Evolutionary conservation across 1,140 invertebrate species (phyloP).

Genomic region (Geopemphigus sp.): DNA sequence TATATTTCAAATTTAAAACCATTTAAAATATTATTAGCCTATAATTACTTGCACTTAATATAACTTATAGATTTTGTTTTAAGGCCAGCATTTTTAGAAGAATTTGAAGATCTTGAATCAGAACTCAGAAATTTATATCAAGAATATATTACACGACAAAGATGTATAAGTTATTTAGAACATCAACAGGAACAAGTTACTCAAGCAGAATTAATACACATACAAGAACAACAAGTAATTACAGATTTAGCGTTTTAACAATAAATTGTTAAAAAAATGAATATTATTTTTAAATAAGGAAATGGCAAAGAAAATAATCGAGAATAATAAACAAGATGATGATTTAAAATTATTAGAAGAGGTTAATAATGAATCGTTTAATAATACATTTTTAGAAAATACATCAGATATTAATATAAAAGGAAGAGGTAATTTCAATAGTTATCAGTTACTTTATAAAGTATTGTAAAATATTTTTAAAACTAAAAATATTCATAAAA

Average conservation of each 20-base stretch:
- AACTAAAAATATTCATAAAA: neutral
- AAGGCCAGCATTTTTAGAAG: slow-evolving; percentile 95
- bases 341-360: slow-evolving; percentile 45
- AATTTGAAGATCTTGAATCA: slow-evolving; percentile 87
- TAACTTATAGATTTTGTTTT: slow-evolving; percentile 38
- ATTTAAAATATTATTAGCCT: no score
- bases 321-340: slow-evolving; percentile 38
- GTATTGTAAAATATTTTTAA: no score
- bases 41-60: no score
- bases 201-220: slow-evolving; percentile 23
- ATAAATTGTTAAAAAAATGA: neutral
- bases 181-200: slow-evolving; percentile 64
- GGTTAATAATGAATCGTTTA: slow-evolving; percentile 23
- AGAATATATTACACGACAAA: slow-evolving; percentile 81
- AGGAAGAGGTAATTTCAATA: slow-evolving; percentile 27
- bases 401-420: slow-evolving; percentile 30
- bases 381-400: slow-evolving; percentile 25
- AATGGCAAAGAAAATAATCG: slow-evolving; percentile 28
- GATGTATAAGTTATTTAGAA: slow-evolving; percentile 82
- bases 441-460: no score
- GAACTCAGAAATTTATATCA: slow-evolving; percentile 84
- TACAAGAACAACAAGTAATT: slow-evolving; percentile 43
- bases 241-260: neutral
- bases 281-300: neutral
- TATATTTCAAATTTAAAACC: no score